phyloP scores from a whole-genome alignment of 1,140 invertebrate species.

The Cyphomyrmex costatus region DNA sequence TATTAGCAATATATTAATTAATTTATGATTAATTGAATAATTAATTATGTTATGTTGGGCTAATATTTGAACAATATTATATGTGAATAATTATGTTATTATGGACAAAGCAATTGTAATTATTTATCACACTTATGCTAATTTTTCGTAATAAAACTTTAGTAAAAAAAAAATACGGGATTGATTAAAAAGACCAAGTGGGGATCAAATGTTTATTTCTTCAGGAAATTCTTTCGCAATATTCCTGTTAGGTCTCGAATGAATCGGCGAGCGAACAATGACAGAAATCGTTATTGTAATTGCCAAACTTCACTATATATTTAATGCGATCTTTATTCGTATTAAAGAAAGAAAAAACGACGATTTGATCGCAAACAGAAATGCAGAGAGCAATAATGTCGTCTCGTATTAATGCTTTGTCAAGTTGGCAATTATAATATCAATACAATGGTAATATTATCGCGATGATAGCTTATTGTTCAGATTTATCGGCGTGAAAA shows the following conservation, averaged over 20 bases:
- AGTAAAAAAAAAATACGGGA: conserved; percentile 14
- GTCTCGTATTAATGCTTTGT: conserved; percentile 74
- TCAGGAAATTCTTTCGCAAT: conserved; percentile 19
- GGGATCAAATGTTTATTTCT: conserved; percentile 35
- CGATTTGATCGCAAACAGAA: background rate
- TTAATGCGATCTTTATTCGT: background rate
- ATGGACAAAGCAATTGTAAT: background rate
- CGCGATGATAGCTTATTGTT: conserved; percentile 52
- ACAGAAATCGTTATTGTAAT: conserved; percentile 30
- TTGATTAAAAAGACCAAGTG: conserved; percentile 15
- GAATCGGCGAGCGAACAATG: conserved; percentile 6
- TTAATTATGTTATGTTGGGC: too few relatives aligned
- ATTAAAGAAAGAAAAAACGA: background rate
- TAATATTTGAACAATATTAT: too few relatives aligned
- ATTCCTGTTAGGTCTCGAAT: background rate
- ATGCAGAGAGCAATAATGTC: conserved; percentile 15
- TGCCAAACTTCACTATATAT: conserved; percentile 9
- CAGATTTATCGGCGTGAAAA: conserved; percentile 69
- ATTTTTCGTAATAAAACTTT: background rate
- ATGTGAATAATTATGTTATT: too few relatives aligned
- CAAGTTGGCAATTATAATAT: conserved; percentile 81
- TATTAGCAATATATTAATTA: too few relatives aligned
- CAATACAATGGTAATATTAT: conserved; percentile 69
- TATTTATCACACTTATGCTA: background rate
- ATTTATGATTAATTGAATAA: too few relatives aligned